Base-by-base conservation (phyloP, 2,888 invertebrate genomes). In the Cremastinae sp. region DNA sequence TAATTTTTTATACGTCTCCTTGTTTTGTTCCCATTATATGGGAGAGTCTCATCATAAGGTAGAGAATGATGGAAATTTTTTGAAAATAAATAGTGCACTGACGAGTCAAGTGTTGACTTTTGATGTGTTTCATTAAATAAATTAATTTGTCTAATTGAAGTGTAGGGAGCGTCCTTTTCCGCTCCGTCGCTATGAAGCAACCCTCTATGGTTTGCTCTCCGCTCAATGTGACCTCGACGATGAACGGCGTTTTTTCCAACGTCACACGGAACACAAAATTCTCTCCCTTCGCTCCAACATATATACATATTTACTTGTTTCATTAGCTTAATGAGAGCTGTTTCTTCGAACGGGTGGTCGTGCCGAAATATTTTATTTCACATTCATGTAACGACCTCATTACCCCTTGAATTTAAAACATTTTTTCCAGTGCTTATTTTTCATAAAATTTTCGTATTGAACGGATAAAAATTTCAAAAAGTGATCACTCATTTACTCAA, bases 91-190 rank as follows among this genome's bases (percentile, higher is more conserved):
- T n/a, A n/a, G n/a, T n/a, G n/a, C n/a, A n/a, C n/a, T n/a, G n/a
- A n/a, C n/a, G n/a, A n/a, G n/a, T n/a, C n/a, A n/a, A n/a, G n/a
- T n/a, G n/a, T n/a, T n/a, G n/a, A n/a, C n/a, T n/a, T n/a, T n/a
- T 20, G 47, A 58, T 49, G 59, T 51, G 81, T 84, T 82, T 81
- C 81, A 81, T 85, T 84, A 81, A 81, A 81, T 82, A 84, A 84
- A 83, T 85, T 86, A 85, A 84, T 85, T 85, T 83, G 79, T 81
- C 82, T 85, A 84, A 85, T 85, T 85, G 85, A 85, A 86, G 84
- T 81, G 83, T 68, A 64, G 69, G 77, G 70, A 64, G 68, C 51
- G 72, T 18, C 58, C 38, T 53, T 74, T 59, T 36, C 70, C 65
- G 53, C 74, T 56, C 62, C 53, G 54, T 65, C 64, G 64, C 68